Base-by-base conservation (phyloP, 2,888 invertebrate genomes). In the Sarcophaga subvicina region DNA sequence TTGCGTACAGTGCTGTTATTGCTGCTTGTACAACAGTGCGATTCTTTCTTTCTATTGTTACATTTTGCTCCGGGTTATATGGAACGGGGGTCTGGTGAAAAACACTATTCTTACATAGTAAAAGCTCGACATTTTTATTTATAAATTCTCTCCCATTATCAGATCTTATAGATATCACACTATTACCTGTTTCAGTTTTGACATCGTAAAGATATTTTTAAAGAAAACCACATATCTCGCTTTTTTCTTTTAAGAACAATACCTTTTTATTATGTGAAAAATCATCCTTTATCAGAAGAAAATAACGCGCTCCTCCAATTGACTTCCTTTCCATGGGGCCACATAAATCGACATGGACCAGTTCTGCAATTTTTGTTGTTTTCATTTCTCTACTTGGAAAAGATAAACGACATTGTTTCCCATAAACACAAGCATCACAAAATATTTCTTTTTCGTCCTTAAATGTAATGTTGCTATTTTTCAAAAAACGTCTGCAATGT, bases 11-110 rank as follows among this genome's bases (percentile, higher is more conserved):
- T 79, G 89, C 84, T 54, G 88, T 86, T 75, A 85, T 80, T 11
- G 85, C 88, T 47, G 70, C 88, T 79, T 90, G 89, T 6, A 88
- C 66, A 45, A 89, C 69, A 5, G 89, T 88, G 25, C 89, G 75
- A 54, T 89, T 89, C 22, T 70, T 72, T 60, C 80, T 69, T 54
- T 84, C 84, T 63, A 14, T 75, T 67, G 63, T 63, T 4, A 76
- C 82, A 76, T 82, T 82, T 82, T 82, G 76, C 45, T 82, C 80
- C 8, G 80, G 75, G 37, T 62, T 80, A 63, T 80, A 70, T 25
- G 66, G 67, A 69, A 73, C 73, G 8, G 81, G 70, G 20, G 47
- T 67, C 64, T 82, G 69, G 8, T 82, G 82, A 5, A 62, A 45
- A n/a, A 77, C 70, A 20, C 66, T 64, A 59, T 71, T 77, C 37